Conservation (phyloP, 2,888 invertebrate genomes). For the Epirrhoe alternata region DNA sequence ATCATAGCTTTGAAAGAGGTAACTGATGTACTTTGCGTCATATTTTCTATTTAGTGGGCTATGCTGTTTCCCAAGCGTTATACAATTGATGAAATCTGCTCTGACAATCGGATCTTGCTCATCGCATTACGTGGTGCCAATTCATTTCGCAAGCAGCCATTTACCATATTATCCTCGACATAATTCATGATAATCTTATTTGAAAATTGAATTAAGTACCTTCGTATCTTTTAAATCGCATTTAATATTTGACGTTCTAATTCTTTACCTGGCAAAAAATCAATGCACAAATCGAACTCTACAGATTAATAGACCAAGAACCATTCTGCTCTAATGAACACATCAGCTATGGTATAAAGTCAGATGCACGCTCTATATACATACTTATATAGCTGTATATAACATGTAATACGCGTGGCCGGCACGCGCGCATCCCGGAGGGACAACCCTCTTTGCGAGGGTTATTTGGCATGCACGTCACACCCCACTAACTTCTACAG, state of each 20-base stretch:
- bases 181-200: background rate
- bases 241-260: background rate
- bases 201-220: background rate
- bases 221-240: background rate
- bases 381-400: constrained; percentile 14
- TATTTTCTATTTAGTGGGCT: constrained; percentile 49
- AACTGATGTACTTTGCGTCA: constrained; percentile 56
- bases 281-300: constrained; percentile 7
- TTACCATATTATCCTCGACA: background rate
- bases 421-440: constrained; percentile 49
- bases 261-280: background rate
- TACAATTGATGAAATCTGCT: constrained; percentile 47
- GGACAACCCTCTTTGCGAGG: constrained; percentile 43
- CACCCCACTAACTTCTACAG: constrained; percentile 44
- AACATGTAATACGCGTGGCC: constrained; percentile 55
- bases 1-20: constrained; percentile 59
- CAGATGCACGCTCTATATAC: constrained; percentile 58
- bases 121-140: constrained; percentile 25
- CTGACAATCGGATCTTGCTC: constrained; percentile 35
- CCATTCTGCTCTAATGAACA: constrained; percentile 58
- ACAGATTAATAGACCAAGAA: constrained; percentile 23
- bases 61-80: constrained; percentile 50
- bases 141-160: constrained; percentile 10
- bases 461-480: constrained; percentile 57
- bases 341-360: constrained; percentile 57